Percentiles rank a stretch among this genome's conserved stretches.
Evolutionary conservation across 2,113 vertebrate genomes (phyloP).

Genomic region (Equus quagga): DNA sequence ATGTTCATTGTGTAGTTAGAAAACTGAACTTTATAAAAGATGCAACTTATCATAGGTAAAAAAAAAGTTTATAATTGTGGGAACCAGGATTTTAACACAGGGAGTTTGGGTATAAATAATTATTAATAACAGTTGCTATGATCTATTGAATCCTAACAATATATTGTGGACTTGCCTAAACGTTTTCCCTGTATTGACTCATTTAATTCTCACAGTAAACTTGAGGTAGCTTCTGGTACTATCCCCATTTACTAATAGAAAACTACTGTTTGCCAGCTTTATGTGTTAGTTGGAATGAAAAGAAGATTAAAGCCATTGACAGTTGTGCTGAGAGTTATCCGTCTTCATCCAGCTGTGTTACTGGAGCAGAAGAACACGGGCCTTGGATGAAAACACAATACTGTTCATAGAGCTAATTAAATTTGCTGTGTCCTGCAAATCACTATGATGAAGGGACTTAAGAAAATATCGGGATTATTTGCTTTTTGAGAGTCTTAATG

Average conservation of each 20-base stretch:
- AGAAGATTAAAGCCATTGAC: not conserved
- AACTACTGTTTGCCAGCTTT: not conserved
- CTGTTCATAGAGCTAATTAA: not conserved
- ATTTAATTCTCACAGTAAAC: not conserved
- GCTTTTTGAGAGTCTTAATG: not conserved
- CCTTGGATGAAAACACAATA: not conserved
- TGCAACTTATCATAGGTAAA: not conserved
- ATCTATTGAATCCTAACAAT: not conserved
- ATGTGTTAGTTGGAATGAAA: not conserved
- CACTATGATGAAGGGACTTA: not conserved
- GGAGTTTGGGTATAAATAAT: not conserved
- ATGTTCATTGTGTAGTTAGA: not conserved
- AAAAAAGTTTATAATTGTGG: not conserved
- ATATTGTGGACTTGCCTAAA: not conserved
- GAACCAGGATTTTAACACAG: constrained; percentile 18
- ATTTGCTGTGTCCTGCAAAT: constrained; percentile 25
- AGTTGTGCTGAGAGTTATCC: not conserved
- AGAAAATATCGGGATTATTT: not conserved
- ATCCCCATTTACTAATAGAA: not conserved
- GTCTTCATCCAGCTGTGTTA: not conserved
- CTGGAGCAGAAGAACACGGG: not conserved
- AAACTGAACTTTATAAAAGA: constrained; percentile 16
- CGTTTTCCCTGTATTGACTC: not conserved
- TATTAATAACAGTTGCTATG: not conserved
- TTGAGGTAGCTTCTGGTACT: not conserved